Evolutionary conservation across 2,888 invertebrate genomes (phyloP), one percentile per base, ranked within the genome.

Genomic region (Petrophora chlorosata): DNA sequence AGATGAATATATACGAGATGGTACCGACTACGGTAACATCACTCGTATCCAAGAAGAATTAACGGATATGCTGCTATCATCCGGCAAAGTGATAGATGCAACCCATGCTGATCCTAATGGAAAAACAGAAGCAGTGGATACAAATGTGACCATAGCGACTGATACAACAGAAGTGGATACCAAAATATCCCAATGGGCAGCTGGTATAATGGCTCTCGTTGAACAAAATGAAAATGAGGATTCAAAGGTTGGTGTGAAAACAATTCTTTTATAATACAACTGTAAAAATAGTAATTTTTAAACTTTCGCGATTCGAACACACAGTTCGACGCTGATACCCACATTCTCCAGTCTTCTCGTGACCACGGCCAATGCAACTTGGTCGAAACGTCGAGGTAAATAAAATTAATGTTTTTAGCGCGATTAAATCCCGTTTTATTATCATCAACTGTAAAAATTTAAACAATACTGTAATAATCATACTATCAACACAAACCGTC

Each of bases 21-120:
- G 90, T 4, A 86, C 85, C 1, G 90, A 90, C 56, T 90, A 89
- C 44, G 90, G 92, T 9, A 79, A 90, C 40, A 79, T 87, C 2
- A 84, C 85, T 5, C 65, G 81, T 9, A 56, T 82, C 2, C 82
- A 84, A 25, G 82, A 82, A 17, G 81, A 76, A 0, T 16, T 48
- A 1, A 46, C 76, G n/a, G 75, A 71, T 5, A 34, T 48, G 4
- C 23, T 61, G 5, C 16, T 63, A 1, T 26, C 67, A 1, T 17
- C 39, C 0, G 75, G 71, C 8, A 74, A 78, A 54, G 70, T 85
- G 0, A 69, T 78, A 44, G 84, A 83, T 36, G 76, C 82, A 3
- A 65, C 76, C 0, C 82, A 82, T 32, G 78, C 82, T 39, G 82
- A 79, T 34, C 71, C 80, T 8, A 82, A 82, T 40, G 67, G 76